A percentile compares a stretch with the other conserved stretches of the same genome.
Conservation (phyloP, 1,140 invertebrate species). For the Chironomus striatipennis region DNA sequence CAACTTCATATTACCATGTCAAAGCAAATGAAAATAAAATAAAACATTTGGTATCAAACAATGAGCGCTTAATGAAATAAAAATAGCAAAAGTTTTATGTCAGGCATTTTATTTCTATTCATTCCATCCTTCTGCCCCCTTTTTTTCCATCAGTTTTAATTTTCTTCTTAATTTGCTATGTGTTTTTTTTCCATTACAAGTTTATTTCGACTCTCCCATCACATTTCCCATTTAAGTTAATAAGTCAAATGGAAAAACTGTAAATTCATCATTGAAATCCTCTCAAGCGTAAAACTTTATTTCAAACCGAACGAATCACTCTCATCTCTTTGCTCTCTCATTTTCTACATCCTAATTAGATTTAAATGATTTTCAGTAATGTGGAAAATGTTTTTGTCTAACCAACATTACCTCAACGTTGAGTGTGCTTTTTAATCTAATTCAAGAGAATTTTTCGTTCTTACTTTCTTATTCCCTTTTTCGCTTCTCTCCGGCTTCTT, state of each 20-base stretch:
- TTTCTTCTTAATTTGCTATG: background rate
- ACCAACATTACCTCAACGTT: conserved; percentile 1
- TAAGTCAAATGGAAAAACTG: conserved; percentile 22
- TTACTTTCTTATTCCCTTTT: no score
- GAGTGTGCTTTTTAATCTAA: background rate
- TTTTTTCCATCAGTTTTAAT: background rate
- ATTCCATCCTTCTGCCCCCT: no score
- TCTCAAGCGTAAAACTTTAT: background rate
- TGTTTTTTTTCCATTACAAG: background rate
- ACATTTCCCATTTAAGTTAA: background rate
- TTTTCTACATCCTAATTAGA: conserved; percentile 1
- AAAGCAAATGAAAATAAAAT: background rate
- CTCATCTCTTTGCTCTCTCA: background rate
- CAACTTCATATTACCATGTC: background rate
- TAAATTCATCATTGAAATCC: background rate
- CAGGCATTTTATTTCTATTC: background rate
- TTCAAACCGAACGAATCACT: background rate
- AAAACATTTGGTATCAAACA: no score
- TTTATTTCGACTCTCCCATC: background rate
- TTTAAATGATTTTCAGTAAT: conserved; percentile 15
- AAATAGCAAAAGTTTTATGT: conserved; percentile 5
- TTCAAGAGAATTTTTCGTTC: no score
- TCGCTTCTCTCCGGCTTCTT: no score
- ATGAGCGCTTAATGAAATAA: background rate
- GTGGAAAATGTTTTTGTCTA: background rate